phyloP scores from a whole-genome alignment of 2,888 invertebrate species.

The Onchidella celtica region DNA sequence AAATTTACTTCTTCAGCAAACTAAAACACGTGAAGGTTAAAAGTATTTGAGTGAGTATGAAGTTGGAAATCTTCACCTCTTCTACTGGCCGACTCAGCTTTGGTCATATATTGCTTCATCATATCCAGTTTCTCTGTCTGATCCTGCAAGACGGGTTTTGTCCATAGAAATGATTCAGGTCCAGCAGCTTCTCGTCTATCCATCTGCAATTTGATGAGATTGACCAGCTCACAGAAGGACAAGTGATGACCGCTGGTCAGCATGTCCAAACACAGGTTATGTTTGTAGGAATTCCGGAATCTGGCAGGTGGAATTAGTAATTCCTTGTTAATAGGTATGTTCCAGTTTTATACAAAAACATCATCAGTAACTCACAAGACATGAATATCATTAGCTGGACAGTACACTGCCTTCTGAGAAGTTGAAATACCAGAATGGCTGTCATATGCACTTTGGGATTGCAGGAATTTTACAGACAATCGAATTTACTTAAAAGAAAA shows the following conservation, averaged over 20 bases:
- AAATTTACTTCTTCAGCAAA: too few species aligned
- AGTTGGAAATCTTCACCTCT: too few species aligned
- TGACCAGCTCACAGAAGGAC: conserved; percentile 78
- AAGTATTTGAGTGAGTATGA: too few species aligned
- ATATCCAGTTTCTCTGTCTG: conserved; percentile 77
- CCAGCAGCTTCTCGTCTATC: conserved; percentile 73
- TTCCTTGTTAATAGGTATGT: not conserved
- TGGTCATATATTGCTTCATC: conserved; percentile 73
- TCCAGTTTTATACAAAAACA: too few species aligned
- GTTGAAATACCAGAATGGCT: too few species aligned
- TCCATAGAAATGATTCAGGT: conserved; percentile 78
- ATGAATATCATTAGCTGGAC: too few species aligned
- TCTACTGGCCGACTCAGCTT: conserved; percentile 74
- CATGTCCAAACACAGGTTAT: conserved; percentile 79
- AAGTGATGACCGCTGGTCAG: conserved; percentile 78
- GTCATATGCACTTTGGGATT: too few species aligned
- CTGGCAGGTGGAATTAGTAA: conserved; percentile 55
- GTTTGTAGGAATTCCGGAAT: conserved; percentile 77
- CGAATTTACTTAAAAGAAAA: too few species aligned
- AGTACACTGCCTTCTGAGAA: too few species aligned
- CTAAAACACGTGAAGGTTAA: too few species aligned
- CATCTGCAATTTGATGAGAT: conserved; percentile 75
- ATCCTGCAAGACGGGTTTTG: conserved; percentile 72
- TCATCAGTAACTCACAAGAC: too few species aligned
- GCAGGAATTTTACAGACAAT: too few species aligned